Evolutionary conservation across 2,888 invertebrate genomes (phyloP).

Genomic region (Drosophila infuscata): DNA sequence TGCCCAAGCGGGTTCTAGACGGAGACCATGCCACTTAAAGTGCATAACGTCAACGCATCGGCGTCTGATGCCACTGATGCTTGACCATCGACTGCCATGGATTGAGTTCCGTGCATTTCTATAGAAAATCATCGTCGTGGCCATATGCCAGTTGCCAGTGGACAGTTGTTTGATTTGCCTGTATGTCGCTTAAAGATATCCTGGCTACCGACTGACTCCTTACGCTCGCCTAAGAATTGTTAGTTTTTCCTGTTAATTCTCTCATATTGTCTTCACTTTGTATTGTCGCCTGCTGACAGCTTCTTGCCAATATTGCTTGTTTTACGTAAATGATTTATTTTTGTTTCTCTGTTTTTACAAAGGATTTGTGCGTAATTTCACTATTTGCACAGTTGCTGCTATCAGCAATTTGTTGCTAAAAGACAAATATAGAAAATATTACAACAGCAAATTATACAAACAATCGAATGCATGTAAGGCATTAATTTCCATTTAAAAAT

Average conservation of each 20-base stretch:
- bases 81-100: constrained; percentile 58
- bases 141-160: constrained; percentile 60
- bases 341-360: constrained; percentile 33
- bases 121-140: constrained; percentile 45
- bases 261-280: constrained; percentile 35
- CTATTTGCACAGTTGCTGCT: constrained; percentile 56
- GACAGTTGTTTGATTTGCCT: constrained; percentile 69
- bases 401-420: constrained; percentile 27
- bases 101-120: constrained; percentile 58
- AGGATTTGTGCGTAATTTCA: constrained; percentile 36
- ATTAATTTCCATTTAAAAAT: too few species aligned
- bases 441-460: background rate
- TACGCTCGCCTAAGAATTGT: constrained; percentile 53
- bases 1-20: constrained; percentile 17
- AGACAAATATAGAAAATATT: constrained; percentile 10
- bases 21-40: constrained; percentile 58
- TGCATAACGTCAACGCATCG: constrained; percentile 39
- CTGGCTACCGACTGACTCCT: constrained; percentile 62
- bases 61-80: constrained; percentile 54
- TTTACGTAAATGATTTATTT: constrained; percentile 61
- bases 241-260: constrained; percentile 55
- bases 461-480: background rate
- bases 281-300: constrained; percentile 53
- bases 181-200: constrained; percentile 35
- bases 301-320: constrained; percentile 52